Evolutionary conservation across 2,888 invertebrate genomes (phyloP).

Genomic region (Pammene fasciana): DNA sequence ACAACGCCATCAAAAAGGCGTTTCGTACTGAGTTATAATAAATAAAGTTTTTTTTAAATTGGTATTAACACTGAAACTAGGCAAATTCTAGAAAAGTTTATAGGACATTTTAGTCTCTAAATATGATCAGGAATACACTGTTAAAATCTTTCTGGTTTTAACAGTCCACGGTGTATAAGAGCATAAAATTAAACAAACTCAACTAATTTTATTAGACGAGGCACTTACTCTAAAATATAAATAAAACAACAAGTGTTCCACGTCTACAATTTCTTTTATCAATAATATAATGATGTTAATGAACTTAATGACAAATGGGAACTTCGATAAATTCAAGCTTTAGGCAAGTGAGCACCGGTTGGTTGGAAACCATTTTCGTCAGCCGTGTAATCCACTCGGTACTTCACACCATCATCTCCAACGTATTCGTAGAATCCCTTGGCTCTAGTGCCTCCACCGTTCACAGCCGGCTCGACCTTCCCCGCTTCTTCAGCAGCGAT

Average conservation of each 20-base stretch:
- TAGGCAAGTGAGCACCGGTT: conserved; percentile 80
- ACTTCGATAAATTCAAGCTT: conserved; percentile 44
- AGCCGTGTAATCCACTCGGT: conserved; percentile 84
- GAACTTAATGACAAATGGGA: conserved; percentile 30
- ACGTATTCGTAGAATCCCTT: conserved; percentile 87
- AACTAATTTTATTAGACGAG: too few species aligned
- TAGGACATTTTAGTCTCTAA: too few species aligned
- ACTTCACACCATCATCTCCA: conserved; percentile 84
- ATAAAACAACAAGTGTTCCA: conserved; percentile 9
- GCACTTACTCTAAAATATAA: too few species aligned
- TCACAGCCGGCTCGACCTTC: conserved; percentile 77
- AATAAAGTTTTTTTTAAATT: too few species aligned
- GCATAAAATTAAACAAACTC: too few species aligned
- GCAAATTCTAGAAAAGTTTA: too few species aligned
- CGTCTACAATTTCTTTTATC: conserved; percentile 30
- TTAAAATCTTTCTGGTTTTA: too few species aligned
- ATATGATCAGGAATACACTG: too few species aligned
- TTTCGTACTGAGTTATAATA: too few species aligned
- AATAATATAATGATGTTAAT: conserved; percentile 3
- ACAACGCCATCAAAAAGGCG: too few species aligned
- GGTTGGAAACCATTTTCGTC: conserved; percentile 85
- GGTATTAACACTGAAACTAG: too few species aligned
- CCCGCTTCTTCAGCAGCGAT: conserved; percentile 86
- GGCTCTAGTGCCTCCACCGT: conserved; percentile 84
- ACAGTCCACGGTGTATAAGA: too few species aligned